Percentiles rank a stretch among this genome's conserved stretches.
These are phyloP conservation scores for Gallinago paraguaiae DNA, from an alignment of 2,113 vertebrate species.

Conservation along the genomic window DNA sequence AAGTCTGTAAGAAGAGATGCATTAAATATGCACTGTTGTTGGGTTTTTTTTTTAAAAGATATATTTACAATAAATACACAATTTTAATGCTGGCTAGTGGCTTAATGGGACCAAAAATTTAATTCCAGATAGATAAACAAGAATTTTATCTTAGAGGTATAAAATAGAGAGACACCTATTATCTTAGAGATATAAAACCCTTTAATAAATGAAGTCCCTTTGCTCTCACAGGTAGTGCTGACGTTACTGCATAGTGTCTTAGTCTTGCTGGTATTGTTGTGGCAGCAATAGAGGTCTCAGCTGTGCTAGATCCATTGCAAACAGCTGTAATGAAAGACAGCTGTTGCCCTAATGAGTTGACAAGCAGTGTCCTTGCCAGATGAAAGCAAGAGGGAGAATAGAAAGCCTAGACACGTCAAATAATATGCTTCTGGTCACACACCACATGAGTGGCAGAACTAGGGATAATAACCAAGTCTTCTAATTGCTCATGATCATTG, in stretches of 20 bases:
- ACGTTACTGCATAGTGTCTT: fast-evolving
- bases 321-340: not conserved
- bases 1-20: not conserved
- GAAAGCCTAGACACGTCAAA: not conserved
- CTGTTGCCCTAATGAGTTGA: not conserved
- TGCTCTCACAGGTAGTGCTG: not conserved
- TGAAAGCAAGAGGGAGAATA: not conserved
- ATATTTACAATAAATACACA: not conserved
- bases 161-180: not conserved
- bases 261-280: not conserved
- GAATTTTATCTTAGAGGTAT: not conserved
- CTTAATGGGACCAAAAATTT: not conserved
- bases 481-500: not conserved
- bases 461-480: not conserved
- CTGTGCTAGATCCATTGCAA: not conserved
- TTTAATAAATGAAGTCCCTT: not conserved
- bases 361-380: not conserved
- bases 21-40: not conserved
- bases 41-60: not conserved
- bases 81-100: not conserved
- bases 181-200: not conserved
- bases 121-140: not conserved
- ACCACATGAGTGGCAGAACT: not conserved
- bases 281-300: not conserved
- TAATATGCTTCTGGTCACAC: not conserved